Conservation (phyloP, 1,140 invertebrate species). For the Penaeus chinensis region DNA sequence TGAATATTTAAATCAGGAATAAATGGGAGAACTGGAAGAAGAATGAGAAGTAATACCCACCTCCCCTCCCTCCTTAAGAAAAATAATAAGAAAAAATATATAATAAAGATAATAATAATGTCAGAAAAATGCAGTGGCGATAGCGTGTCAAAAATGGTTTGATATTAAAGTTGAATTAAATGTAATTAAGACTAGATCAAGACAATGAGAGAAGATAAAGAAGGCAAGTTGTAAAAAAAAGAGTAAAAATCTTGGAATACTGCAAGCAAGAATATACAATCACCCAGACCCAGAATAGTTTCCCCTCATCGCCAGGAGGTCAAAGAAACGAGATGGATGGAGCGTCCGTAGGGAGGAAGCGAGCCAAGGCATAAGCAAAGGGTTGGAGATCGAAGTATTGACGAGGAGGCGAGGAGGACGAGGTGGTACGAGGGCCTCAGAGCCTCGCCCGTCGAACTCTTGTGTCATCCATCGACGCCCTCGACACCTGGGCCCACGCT, state of each 20-base stretch:
- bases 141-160: too few species aligned
- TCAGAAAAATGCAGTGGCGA: too few species aligned
- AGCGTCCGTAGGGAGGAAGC: background rate
- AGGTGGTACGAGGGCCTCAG: background rate
- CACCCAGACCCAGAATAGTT: too few species aligned
- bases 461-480: conserved; percentile 8
- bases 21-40: background rate
- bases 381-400: conserved; percentile 31
- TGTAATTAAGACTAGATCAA: background rate
- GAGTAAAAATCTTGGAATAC: background rate
- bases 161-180: too few species aligned
- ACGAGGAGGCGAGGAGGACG: background rate
- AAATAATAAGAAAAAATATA: too few species aligned
- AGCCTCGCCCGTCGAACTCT: conserved; percentile 11
- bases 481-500: background rate
- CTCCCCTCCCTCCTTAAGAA: too few species aligned
- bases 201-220: background rate
- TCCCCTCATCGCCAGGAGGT: too few species aligned
- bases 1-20: background rate
- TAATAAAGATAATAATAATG: too few species aligned
- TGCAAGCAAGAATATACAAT: background rate
- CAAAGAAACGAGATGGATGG: too few species aligned
- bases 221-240: background rate
- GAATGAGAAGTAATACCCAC: too few species aligned
- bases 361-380: background rate